Evolutionary conservation across 1,140 invertebrate genomes (phyloP).

Genomic region (Sarcophaga bullata): DNA sequence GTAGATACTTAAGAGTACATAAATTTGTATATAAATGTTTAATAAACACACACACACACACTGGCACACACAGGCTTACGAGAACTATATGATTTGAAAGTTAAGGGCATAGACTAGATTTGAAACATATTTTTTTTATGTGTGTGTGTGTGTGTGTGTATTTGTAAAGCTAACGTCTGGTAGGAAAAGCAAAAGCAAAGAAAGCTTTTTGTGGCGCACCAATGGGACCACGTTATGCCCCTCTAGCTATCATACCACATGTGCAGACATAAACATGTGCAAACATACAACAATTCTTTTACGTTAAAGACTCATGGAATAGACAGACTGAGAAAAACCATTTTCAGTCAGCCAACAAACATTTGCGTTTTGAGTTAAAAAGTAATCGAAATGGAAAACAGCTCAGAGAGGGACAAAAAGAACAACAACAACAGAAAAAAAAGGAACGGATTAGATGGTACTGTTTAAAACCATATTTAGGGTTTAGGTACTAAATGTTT

Average conservation of each 20-base stretch:
- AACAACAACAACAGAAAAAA: background rate
- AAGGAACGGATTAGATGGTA: too few species aligned
- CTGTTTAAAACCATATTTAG: too few species aligned
- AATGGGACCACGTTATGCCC: constrained; percentile 66
- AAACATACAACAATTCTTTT: background rate
- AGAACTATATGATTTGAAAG: too few species aligned
- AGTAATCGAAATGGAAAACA: background rate
- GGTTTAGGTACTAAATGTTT: too few species aligned
- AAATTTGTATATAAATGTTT: background rate
- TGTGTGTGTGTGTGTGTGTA: background rate
- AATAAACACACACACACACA: constrained; percentile 7
- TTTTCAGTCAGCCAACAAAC: constrained; percentile 15
- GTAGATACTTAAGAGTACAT: background rate
- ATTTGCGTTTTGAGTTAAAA: constrained; percentile 33
- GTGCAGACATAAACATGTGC: too few species aligned
- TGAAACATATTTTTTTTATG: too few species aligned
- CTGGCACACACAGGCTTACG: too few species aligned
- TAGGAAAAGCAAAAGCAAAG: constrained; percentile 44
- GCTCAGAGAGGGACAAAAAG: background rate
- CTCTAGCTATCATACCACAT: constrained; percentile 51
- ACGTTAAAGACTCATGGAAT: background rate
- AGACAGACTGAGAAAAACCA: constrained; percentile 20
- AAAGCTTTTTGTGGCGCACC: constrained; percentile 66
- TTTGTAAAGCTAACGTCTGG: constrained; percentile 17
- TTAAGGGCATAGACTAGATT: too few species aligned